A percentile compares a stretch with the other conserved stretches of the same genome.
Conservation (phyloP, 2,888 invertebrate genomes). For the Coelopa pilipes region DNA sequence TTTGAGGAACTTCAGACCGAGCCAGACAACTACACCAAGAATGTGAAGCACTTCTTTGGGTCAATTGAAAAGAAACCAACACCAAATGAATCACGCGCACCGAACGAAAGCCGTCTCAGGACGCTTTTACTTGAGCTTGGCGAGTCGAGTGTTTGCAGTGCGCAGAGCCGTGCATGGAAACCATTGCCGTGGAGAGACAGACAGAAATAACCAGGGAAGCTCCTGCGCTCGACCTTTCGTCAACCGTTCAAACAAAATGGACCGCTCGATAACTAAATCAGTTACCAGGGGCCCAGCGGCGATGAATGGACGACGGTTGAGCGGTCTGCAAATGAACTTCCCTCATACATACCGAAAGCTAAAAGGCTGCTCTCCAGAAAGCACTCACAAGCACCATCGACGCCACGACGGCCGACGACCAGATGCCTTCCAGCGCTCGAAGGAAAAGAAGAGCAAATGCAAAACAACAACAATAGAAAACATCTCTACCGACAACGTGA, state of each 20-base stretch:
- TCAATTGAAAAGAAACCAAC: too few species aligned
- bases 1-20: too few species aligned
- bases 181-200: neutral
- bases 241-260: slow-evolving; percentile 59
- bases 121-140: too few species aligned
- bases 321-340: neutral
- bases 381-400: neutral
- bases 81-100: too few species aligned
- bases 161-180: too few species aligned
- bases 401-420: neutral
- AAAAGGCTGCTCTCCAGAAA: slow-evolving; percentile 8
- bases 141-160: too few species aligned
- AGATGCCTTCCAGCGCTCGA: neutral
- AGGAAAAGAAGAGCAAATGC: neutral
- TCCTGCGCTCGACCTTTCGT: neutral
- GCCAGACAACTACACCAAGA: too few species aligned
- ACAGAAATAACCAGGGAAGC: too few species aligned
- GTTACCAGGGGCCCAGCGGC: slow-evolving; percentile 58
- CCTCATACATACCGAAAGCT: neutral
- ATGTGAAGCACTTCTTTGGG: too few species aligned
- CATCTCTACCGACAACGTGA: neutral
- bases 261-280: slow-evolving; percentile 67
- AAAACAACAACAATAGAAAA: neutral
- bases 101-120: too few species aligned
- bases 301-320: neutral